These are phyloP conservation scores for Malacosoma neustria DNA, from an alignment of 2,888 invertebrate species.

Conservation along the genomic window DNA sequence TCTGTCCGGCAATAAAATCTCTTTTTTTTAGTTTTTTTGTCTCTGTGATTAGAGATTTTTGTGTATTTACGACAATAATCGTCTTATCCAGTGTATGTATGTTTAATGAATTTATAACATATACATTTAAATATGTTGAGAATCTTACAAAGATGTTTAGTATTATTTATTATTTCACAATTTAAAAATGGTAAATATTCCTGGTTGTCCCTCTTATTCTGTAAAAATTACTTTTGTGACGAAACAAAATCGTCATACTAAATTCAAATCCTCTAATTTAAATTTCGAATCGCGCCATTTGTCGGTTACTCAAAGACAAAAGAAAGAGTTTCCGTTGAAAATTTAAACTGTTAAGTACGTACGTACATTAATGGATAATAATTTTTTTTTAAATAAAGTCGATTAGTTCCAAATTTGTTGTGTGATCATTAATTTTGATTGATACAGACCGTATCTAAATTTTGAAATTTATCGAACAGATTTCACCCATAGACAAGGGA, in stretches of 20 bases:
- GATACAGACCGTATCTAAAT: constrained; percentile 63
- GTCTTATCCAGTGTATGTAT: too few species aligned
- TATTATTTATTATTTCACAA: neutral
- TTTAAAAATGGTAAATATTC: neutral
- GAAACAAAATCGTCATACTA: too few species aligned
- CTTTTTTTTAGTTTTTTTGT: too few species aligned
- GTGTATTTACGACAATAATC: too few species aligned
- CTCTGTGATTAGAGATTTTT: too few species aligned
- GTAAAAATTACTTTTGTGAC: too few species aligned
- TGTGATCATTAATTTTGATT: constrained; percentile 64
- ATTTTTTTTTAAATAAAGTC: constrained; percentile 41
- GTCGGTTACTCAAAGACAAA: constrained; percentile 22
- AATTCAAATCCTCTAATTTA: neutral
- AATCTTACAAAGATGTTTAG: neutral
- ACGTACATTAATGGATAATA: constrained; percentile 47
- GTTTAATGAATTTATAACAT: too few species aligned
- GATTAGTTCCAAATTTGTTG: constrained; percentile 64
- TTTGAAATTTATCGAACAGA: constrained; percentile 54
- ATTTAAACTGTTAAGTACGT: constrained; percentile 35
- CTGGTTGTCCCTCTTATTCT: too few species aligned
- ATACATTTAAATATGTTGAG: too few species aligned
- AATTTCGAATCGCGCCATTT: constrained; percentile 14
- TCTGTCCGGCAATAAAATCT: too few species aligned
- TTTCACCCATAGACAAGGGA: constrained; percentile 51
- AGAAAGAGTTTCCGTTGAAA: constrained; percentile 27